These are phyloP conservation scores for Hypercompe scribonia DNA, from an alignment of 2,888 invertebrate genomes.

Conservation along the genomic window DNA sequence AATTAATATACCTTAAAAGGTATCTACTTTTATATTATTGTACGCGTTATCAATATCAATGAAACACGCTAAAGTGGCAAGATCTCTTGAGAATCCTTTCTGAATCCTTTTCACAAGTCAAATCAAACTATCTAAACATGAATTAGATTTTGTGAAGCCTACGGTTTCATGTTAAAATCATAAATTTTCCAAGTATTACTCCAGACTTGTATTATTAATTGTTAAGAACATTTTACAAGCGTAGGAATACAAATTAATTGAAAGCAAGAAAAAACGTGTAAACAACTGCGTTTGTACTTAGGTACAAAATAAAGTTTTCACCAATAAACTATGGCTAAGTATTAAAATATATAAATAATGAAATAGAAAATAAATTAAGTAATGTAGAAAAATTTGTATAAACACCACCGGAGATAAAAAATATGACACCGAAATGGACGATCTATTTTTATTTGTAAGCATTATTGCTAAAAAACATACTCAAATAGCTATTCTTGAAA, in stretches of 20 bases:
- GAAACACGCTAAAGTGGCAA: constrained; percentile 40
- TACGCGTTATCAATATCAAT: constrained; percentile 53
- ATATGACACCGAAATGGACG: no score
- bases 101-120: constrained; percentile 26
- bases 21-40: constrained; percentile 31
- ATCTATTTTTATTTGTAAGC: no score
- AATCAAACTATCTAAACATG: constrained; percentile 28
- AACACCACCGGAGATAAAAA: no score
- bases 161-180: constrained; percentile 13
- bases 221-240: background rate
- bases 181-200: constrained; percentile 31
- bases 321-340: no score
- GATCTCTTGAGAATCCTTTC: constrained; percentile 36
- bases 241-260: background rate
- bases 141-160: constrained; percentile 30
- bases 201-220: constrained; percentile 20
- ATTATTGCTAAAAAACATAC: no score
- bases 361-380: no score
- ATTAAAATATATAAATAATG: no score
- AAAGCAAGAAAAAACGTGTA: background rate
- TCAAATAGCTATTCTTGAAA: no score
- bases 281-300: no score
- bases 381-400: no score
- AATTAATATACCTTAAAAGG: background rate
- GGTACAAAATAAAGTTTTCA: no score